phyloP scores from a whole-genome alignment of 2,113 vertebrate species.

The Python bivittatus region DNA sequence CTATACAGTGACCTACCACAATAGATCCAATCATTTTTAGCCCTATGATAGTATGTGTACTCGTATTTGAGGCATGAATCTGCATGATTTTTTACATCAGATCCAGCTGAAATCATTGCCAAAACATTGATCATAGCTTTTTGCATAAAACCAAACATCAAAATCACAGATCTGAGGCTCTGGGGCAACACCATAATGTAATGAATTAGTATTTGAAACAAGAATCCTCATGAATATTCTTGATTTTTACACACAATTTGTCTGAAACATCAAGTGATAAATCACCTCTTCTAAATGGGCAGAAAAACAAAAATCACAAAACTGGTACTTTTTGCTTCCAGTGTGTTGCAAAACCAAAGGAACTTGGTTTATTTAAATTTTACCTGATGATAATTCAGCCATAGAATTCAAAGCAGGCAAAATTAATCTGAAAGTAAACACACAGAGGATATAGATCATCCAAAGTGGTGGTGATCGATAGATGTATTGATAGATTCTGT shows the following conservation, averaged over 20 bases:
- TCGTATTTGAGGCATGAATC: background rate
- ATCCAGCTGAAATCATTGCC: background rate
- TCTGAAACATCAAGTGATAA: background rate
- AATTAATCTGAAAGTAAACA: background rate
- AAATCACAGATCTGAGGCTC: background rate
- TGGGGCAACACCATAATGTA: background rate
- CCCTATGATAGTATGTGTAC: background rate
- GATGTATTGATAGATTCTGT: background rate
- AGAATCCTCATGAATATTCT: background rate
- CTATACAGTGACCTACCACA: background rate
- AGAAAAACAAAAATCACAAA: background rate
- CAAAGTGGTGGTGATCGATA: background rate
- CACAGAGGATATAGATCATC: background rate
- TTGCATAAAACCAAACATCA: background rate
- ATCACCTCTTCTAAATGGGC: background rate
- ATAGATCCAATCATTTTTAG: background rate
- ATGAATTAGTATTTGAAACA: background rate
- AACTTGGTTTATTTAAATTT: background rate
- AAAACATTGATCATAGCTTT: background rate
- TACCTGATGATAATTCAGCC: background rate
- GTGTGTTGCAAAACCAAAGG: background rate
- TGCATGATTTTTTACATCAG: background rate
- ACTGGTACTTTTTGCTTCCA: background rate
- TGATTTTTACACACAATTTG: background rate
- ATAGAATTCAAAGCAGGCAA: background rate